Percentiles rank a stretch among this genome's conserved stretches.
phyloP scores from a whole-genome alignment of 2,888 invertebrate species.

The Temnothorax rugatulus region DNA sequence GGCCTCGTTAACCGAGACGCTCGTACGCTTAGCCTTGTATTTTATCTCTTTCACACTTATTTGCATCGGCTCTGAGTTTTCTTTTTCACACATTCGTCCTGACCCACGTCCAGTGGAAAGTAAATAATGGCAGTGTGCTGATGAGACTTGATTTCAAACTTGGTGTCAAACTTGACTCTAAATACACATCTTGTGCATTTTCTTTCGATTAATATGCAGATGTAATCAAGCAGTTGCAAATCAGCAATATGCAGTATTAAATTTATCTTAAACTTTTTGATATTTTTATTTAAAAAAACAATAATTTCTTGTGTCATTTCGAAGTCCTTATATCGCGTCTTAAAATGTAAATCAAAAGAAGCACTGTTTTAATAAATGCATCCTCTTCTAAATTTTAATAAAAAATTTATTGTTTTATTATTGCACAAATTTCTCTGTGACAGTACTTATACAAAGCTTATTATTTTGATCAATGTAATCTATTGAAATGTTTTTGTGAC shows the following conservation, averaged over 20 bases:
- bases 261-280: neutral
- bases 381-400: neutral
- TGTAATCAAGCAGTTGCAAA: neutral
- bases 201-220: neutral
- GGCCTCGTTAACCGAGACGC: slow-evolving; percentile 18
- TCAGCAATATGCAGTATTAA: neutral
- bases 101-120: neutral
- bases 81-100: neutral
- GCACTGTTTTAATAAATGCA: neutral
- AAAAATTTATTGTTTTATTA: slow-evolving; percentile 4
- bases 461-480: slow-evolving; percentile 10
- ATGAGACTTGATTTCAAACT: neutral
- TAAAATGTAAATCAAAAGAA: neutral
- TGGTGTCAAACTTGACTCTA: neutral
- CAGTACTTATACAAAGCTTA: neutral
- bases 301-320: neutral
- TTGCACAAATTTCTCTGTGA: neutral
- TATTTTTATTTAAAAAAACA: neutral
- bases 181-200: neutral
- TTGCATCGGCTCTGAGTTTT: slow-evolving; percentile 9
- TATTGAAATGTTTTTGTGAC: no score
- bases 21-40: neutral
- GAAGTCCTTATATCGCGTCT: neutral
- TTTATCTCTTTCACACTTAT: neutral
- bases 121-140: neutral